Conservation (phyloP, 2,888 invertebrate genomes). For the Aplocera efformata region DNA sequence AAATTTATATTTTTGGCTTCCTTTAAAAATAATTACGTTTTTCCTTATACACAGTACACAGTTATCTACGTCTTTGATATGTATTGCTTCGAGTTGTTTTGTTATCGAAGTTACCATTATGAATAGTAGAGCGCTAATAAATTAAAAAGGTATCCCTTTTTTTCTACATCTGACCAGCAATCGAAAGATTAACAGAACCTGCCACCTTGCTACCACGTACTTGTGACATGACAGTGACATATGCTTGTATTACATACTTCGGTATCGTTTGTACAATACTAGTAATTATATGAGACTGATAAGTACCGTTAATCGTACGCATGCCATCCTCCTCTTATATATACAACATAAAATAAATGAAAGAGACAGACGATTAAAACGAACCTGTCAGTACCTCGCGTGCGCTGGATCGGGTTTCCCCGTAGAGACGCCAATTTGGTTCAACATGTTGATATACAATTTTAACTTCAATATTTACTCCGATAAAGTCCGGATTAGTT, state of each 20-base stretch:
- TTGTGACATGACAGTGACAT: too few species aligned
- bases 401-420: slow-evolving; percentile 55
- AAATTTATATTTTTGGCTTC: too few species aligned
- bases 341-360: slow-evolving; percentile 21
- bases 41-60: too few species aligned
- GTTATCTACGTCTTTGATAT: too few species aligned
- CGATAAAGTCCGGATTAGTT: slow-evolving; percentile 24
- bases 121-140: too few species aligned
- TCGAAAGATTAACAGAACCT: too few species aligned
- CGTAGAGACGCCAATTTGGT: slow-evolving; percentile 53
- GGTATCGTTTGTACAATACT: slow-evolving; percentile 50
- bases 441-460: slow-evolving; percentile 34
- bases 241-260: slow-evolving; percentile 34
- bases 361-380: slow-evolving; percentile 40
- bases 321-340: slow-evolving; percentile 35
- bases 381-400: slow-evolving; percentile 44
- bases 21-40: too few species aligned
- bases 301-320: slow-evolving; percentile 56
- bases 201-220: too few species aligned
- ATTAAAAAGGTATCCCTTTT: too few species aligned
- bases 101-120: too few species aligned
- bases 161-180: too few species aligned
- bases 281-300: slow-evolving; percentile 64
- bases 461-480: slow-evolving; percentile 22
- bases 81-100: too few species aligned